Evolutionary conservation across 2,888 invertebrate species (phyloP), one percentile per base, ranked within the genome.

Genomic region (Caenorhabditis sp.): DNA sequence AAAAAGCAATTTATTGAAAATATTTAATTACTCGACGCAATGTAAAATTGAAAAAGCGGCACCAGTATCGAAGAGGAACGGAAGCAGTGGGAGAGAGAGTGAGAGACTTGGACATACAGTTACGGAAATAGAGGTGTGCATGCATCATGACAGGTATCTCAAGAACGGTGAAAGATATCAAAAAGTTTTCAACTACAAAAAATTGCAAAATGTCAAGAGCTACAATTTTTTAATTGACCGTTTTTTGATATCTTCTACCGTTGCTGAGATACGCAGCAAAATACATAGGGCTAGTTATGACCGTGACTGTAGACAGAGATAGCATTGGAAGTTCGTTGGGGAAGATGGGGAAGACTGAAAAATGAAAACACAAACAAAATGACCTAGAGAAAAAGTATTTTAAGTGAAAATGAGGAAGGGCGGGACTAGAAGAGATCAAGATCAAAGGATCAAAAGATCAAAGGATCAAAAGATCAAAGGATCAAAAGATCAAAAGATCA

Each of bases 1-100:
- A 55, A 67, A 28, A 67, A 67, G 37, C 44, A 26, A 32, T 26
- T 22, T 44, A 65, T 55, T 20, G 28, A n/a, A n/a, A n/a, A n/a
- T n/a, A n/a, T n/a, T n/a, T n/a, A n/a, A n/a, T n/a, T 32, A 20
- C 20, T 4, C 11, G 18, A 47, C 9, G 47, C n/a, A 9, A 47
- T n/a, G 18, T 4, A 47, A 20, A 47, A n/a, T 3, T 18, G 18
- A 47, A 47, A n/a, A 47, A 47, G 47, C 47, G 47, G 47, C 47
- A 47, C 47, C 47, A 47, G 47, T 47, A 47, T 47, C 47, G 9
- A 9, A 47, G 47, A 47, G 47, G 47, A 47, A 47, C 47, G 47
- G 47, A 47, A 47, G 47, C 47, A 40, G 6, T 11, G 11, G 13
- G 13, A n/a, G n/a, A n/a, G n/a, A n/a, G n/a, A n/a, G n/a, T n/a